Evolutionary conservation across 2,888 invertebrate genomes (phyloP).

Genomic region (Alloscopus bannaensis): DNA sequence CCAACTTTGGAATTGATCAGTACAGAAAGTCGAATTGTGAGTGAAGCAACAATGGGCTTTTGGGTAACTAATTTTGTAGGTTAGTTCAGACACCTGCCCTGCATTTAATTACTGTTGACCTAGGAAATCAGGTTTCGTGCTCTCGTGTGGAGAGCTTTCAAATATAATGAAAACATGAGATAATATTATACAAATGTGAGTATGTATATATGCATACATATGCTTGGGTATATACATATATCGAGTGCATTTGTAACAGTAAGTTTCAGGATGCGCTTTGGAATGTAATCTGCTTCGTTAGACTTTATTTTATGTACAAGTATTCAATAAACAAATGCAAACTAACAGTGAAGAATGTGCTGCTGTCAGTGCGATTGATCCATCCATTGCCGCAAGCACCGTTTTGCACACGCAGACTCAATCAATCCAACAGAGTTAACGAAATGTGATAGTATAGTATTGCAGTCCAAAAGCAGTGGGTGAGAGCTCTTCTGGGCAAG

Average conservation of each 20-base stretch:
- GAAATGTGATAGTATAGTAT: background rate
- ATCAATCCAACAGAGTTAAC: background rate
- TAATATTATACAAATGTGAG: no score
- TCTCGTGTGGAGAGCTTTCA: conserved; percentile 13
- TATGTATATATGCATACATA: no score
- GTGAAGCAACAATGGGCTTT: conserved; percentile 23
- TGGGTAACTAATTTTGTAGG: conserved; percentile 53
- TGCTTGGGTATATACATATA: no score
- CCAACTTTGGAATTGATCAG: conserved; percentile 53
- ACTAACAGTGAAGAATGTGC: no score
- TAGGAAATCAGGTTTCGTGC: conserved; percentile 59
- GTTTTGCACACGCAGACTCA: background rate
- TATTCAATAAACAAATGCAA: no score
- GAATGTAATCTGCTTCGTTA: background rate
- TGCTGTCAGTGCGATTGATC: no score
- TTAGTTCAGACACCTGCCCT: conserved; percentile 58
- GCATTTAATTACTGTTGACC: conserved; percentile 64
- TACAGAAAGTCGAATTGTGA: background rate
- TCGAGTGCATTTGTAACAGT: conserved; percentile 35
- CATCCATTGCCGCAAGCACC: background rate
- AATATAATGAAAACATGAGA: background rate
- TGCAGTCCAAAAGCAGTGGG: background rate
- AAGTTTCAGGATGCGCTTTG: background rate
- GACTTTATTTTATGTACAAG: background rate
- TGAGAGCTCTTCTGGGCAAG: no score